These are phyloP conservation scores for Murina feae DNA, from an alignment of 2,113 vertebrate species.

Conservation along the genomic window DNA sequence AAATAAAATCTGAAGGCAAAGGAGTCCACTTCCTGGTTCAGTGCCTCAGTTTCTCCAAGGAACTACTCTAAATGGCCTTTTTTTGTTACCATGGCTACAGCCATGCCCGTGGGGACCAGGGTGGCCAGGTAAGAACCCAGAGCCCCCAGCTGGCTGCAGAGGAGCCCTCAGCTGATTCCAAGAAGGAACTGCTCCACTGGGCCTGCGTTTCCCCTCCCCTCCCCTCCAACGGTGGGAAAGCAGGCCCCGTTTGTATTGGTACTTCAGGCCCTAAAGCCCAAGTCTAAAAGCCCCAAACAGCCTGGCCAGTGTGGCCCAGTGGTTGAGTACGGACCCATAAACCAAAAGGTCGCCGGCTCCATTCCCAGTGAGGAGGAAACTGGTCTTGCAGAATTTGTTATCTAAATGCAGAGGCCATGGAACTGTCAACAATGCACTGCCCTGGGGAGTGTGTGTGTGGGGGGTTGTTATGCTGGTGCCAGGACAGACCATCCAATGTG, in stretches of 20 bases:
- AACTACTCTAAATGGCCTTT: neutral
- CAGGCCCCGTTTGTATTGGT: neutral
- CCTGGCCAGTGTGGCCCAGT: no score
- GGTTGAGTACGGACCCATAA: no score
- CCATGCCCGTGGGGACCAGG: neutral
- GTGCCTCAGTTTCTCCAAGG: neutral
- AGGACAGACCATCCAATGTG: no score
- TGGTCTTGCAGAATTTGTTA: no score
- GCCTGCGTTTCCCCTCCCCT: neutral
- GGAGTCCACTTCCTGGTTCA: neutral
- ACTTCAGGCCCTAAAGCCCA: neutral
- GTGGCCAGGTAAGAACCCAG: neutral
- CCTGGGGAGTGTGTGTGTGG: no score
- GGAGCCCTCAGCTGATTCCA: no score
- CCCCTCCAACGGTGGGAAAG: neutral
- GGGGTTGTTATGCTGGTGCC: no score
- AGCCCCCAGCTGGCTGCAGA: neutral
- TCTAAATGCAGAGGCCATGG: no score
- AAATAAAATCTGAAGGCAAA: neutral
- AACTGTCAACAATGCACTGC: no score
- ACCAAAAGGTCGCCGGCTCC: no score
- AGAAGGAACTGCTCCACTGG: neutral
- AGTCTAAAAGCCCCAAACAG: neutral
- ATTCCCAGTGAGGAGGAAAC: no score
- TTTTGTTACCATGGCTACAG: no score